Conservation (phyloP, 2,888 invertebrate genomes). For the Cephus runcator region DNA sequence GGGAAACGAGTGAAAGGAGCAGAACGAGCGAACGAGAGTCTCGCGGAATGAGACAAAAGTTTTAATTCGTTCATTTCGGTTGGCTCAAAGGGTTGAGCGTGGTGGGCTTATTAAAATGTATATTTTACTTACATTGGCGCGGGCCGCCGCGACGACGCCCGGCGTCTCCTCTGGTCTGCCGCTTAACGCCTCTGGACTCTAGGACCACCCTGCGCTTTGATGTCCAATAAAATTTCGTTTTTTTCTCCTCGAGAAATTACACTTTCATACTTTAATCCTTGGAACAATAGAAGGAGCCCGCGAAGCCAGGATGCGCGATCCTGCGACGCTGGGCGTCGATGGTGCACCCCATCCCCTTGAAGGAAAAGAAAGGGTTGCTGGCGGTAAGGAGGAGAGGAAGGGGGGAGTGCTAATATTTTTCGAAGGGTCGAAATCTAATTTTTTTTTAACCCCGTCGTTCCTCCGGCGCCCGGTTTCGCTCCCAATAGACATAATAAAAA, state of each 20-base stretch:
- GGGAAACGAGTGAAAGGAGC: slow-evolving; percentile 12
- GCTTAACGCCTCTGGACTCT: not conserved
- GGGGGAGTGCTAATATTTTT: slow-evolving; percentile 58
- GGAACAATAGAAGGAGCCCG: slow-evolving; percentile 50
- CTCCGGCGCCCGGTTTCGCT: slow-evolving; percentile 34
- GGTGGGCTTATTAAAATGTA: slow-evolving; percentile 64
- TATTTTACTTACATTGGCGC: slow-evolving; percentile 38
- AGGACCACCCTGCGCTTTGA: not conserved
- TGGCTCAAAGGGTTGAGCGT: slow-evolving; percentile 60
- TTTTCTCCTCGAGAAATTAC: slow-evolving; percentile 50
- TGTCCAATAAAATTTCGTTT: slow-evolving; percentile 21
- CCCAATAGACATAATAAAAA: slow-evolving; percentile 64
- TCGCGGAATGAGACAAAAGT: slow-evolving; percentile 58
- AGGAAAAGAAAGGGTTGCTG: slow-evolving; percentile 16
- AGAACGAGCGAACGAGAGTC: slow-evolving; percentile 12
- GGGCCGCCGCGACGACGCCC: not conserved
- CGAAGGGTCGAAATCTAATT: slow-evolving; percentile 62
- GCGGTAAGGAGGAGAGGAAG: slow-evolving; percentile 13
- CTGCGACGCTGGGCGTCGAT: no score
- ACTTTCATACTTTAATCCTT: slow-evolving; percentile 58
- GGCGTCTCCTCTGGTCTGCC: not conserved
- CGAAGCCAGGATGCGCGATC: not conserved
- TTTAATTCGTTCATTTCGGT: slow-evolving; percentile 64
- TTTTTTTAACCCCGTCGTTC: slow-evolving; percentile 45
- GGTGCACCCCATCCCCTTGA: no score